Conservation (phyloP, 2,797 vertebrate genomes). For the Acestrorhynchus altus region DNA sequence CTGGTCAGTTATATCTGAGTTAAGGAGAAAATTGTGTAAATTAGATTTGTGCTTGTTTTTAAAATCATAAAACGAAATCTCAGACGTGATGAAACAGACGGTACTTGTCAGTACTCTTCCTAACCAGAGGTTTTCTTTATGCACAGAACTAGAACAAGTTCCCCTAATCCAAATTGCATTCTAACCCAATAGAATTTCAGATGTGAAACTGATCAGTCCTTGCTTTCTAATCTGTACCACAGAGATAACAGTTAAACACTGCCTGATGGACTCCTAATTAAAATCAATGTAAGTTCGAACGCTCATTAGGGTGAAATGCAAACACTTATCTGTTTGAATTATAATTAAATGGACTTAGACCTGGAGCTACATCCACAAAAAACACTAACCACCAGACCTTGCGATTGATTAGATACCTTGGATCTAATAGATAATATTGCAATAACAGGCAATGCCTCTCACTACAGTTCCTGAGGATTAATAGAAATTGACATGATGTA, state of each 20-base stretch:
- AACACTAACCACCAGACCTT: not conserved
- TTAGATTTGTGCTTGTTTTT: not conserved
- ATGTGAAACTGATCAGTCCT: not conserved
- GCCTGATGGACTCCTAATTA: slow-evolving; percentile 59
- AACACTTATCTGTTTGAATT: slow-evolving; percentile 53
- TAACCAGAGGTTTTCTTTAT: not conserved
- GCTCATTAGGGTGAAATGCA: slow-evolving; percentile 57
- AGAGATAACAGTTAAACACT: slow-evolving; percentile 43
- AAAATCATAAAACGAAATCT: not conserved
- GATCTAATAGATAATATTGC: no score
- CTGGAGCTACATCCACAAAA: not conserved
- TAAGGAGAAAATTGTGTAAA: not conserved
- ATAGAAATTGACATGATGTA: slow-evolving; percentile 21
- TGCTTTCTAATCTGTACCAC: slow-evolving; percentile 16
- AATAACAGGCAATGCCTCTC: slow-evolving; percentile 9
- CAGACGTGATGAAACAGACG: not conserved
- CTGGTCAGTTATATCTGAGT: not conserved
- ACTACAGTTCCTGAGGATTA: slow-evolving; percentile 1
- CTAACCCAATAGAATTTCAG: not conserved
- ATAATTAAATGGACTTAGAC: slow-evolving; percentile 55
- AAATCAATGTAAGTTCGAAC: slow-evolving; percentile 60
- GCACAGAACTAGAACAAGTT: not conserved
- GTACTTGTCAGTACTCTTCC: no score
- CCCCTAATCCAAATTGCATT: not conserved
- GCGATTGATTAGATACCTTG: slow-evolving; percentile 20